Percentiles rank a stretch among this genome's conserved stretches.
Evolutionary conservation across 2,888 invertebrate genomes (phyloP).

Genomic region (Rotaria sp.): DNA sequence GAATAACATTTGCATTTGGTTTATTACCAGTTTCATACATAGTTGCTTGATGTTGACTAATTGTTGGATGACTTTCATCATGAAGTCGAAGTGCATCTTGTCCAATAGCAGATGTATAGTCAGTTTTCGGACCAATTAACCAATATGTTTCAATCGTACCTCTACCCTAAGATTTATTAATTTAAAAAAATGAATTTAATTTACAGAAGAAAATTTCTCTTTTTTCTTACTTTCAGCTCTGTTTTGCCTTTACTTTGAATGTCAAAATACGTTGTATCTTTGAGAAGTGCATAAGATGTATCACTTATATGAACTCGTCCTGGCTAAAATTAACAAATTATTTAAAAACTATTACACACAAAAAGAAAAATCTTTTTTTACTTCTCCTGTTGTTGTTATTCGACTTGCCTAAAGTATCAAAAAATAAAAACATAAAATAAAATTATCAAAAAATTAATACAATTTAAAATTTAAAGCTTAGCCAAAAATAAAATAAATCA

Average conservation of each 20-base stretch:
- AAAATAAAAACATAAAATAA: background rate
- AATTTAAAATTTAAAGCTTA: too few species aligned
- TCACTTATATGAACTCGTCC: constrained; percentile 36
- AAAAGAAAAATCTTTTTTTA: background rate
- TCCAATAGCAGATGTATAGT: background rate
- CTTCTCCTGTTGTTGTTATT: constrained; percentile 21
- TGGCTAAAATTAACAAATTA: constrained; percentile 9
- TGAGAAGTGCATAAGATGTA: constrained; percentile 21
- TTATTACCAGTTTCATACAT: too few species aligned
- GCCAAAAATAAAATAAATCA: too few species aligned
- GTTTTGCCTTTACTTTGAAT: constrained; percentile 31
- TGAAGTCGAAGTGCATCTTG: background rate
- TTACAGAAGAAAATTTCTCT: background rate
- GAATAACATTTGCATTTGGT: too few species aligned
- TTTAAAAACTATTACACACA: background rate
- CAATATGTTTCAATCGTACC: constrained; percentile 39
- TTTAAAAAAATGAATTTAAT: background rate
- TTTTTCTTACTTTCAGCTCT: constrained; percentile 32
- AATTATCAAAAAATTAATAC: background rate
- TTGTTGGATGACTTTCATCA: background rate
- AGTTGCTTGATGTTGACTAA: background rate
- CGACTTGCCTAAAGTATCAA: background rate
- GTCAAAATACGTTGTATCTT: constrained; percentile 30
- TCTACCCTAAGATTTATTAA: constrained; percentile 26
- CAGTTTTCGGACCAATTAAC: constrained; percentile 27